Evolutionary conservation across 2,113 vertebrate genomes (phyloP).

Genomic region (Lontra canadensis): DNA sequence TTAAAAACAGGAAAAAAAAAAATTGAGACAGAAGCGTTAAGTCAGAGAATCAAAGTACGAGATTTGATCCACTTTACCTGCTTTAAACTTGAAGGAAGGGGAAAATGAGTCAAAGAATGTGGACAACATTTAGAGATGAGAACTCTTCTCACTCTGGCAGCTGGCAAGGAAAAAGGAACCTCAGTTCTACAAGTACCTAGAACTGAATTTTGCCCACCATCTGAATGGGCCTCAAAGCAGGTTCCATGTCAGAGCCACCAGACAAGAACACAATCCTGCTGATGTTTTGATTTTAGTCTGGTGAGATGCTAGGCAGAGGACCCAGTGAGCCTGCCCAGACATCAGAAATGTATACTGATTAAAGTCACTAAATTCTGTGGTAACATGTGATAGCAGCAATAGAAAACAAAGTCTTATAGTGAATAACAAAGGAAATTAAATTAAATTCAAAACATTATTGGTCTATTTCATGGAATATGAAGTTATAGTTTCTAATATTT

Average conservation of each 20-base stretch:
- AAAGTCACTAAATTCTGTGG: background rate
- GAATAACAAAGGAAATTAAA: background rate
- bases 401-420: background rate
- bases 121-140: background rate
- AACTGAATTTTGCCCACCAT: background rate
- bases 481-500: conserved; percentile 29
- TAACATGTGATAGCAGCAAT: background rate
- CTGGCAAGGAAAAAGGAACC: background rate
- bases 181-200: background rate
- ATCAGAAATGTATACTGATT: background rate
- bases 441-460: background rate
- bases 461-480: background rate
- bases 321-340: background rate
- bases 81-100: background rate
- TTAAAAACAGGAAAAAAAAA: background rate
- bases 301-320: background rate
- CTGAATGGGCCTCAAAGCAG: background rate
- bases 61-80: background rate
- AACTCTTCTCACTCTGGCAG: background rate
- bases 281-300: background rate
- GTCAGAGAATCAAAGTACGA: background rate
- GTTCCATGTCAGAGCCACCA: background rate
- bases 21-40: background rate
- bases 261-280: background rate
- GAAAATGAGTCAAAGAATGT: background rate